Evolutionary conservation across 1,140 invertebrate genomes (phyloP).

Genomic region (Belonocnema kinseyi): DNA sequence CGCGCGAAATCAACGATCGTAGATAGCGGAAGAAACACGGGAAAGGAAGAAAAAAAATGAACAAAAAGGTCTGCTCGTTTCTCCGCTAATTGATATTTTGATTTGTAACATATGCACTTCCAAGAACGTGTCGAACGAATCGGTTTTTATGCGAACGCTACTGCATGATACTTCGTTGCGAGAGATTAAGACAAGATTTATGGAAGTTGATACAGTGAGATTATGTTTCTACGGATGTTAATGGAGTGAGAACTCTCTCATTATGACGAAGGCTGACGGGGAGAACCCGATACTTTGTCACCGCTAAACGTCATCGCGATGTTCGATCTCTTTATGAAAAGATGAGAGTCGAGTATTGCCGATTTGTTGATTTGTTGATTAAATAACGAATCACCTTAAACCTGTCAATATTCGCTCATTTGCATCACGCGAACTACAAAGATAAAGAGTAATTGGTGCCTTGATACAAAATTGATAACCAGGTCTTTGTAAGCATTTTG

Average conservation of each 20-base stretch:
- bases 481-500: too few relatives aligned
- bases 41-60: slow-evolving; percentile 3
- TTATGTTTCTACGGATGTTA: slow-evolving; percentile 54
- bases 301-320: neutral
- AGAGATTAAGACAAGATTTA: slow-evolving; percentile 54
- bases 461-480: too few relatives aligned
- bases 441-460: too few relatives aligned
- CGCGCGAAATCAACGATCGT: slow-evolving; percentile 13
- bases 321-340: slow-evolving; percentile 13
- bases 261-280: slow-evolving; percentile 7
- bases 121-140: slow-evolving; percentile 15
- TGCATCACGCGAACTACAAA: neutral
- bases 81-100: slow-evolving; percentile 29
- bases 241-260: slow-evolving; percentile 21
- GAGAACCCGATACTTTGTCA: neutral
- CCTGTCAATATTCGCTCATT: neutral
- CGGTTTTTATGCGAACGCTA: slow-evolving; percentile 2
- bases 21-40: slow-evolving; percentile 13
- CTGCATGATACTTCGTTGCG: slow-evolving; percentile 34
- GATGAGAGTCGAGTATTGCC: neutral
- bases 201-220: slow-evolving; percentile 50
- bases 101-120: slow-evolving; percentile 12
- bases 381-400: neutral
- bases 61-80: slow-evolving; percentile 13
- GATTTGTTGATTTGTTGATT: neutral